Base-by-base conservation (phyloP, 2,888 invertebrate genomes). In the Vesta saturnalis region DNA sequence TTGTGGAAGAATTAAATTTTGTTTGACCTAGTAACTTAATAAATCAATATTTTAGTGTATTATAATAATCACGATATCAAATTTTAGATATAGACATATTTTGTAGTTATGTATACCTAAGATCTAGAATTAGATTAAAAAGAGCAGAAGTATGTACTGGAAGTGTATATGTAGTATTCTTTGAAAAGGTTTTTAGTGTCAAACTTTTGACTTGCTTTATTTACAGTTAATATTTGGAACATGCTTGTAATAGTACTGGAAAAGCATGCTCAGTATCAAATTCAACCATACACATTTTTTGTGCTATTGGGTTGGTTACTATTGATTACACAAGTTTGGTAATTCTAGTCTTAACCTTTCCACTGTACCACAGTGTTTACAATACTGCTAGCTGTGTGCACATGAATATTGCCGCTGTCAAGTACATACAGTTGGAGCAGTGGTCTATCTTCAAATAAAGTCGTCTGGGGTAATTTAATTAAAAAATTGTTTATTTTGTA, bases 81-180 rank as follows among this genome's bases (percentile, higher is more conserved):
- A 39, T 39, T 39, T n/a, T 49, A 49, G 18, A 49, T 12, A 43
- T 49, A 49, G 43, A 43, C 12, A 43, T 43, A 49, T 49, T 49
- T 49, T 49, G 47, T 49, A 18, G 47, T 14, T 49, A 43, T 43
- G 15, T 49, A 15, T 49, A 49, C n/a, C n/a, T 3, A 15, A 49
- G 47, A 2, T 2, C 47, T n/a, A n/a, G 10, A 12, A 43, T 5
- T 43, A 12, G n/a, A 43, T 8, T 5, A 14, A 43, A 43, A 5
- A 12, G 3, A 49, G 1, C 8, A 49, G 1, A 49, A 49, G 43
- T 3, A 16, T 49, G 18, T 49, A 1, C 47, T 49, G 15, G 47
- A 49, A 49, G 14, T 39, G n/a, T 39, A 30, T 30, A 10, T 30
- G 10, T 30, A n/a, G 23, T 23, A 23, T 23, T 23, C 23, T 23